phyloP scores from a whole-genome alignment of 2,113 vertebrate species.

The Microtus oregoni region DNA sequence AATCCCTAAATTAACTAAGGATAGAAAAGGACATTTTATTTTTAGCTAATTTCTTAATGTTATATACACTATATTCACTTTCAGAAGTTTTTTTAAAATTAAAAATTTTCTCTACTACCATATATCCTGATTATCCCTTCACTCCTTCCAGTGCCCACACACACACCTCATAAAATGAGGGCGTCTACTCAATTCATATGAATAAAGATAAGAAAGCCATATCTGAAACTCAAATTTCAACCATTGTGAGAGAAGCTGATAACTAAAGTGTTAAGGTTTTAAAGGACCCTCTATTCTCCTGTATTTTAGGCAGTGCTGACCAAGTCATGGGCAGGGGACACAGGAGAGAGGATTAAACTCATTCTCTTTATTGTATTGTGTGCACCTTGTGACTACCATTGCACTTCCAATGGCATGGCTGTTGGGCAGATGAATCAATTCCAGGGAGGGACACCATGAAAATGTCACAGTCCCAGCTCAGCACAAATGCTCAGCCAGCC shows the following conservation, averaged over 20 bases:
- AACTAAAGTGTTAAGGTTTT: not conserved
- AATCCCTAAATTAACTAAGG: not conserved
- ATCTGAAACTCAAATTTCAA: conserved; percentile 26
- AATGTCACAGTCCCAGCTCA: conserved; percentile 11
- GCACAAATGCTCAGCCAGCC: conserved; percentile 42
- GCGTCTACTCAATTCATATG: not conserved
- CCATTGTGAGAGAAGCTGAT: not conserved
- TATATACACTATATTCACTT: not conserved
- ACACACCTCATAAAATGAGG: not conserved
- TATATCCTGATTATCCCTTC: not conserved
- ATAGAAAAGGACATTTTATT: not conserved
- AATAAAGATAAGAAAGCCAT: not conserved
- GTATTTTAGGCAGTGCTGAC: not conserved
- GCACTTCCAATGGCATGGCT: not conserved
- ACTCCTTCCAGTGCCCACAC: not conserved
- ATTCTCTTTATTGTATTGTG: not conserved
- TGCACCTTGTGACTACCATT: not conserved
- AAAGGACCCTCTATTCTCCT: not conserved
- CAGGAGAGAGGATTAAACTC: not conserved
- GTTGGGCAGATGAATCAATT: not conserved
- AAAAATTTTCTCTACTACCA: not conserved
- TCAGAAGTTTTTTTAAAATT: not conserved
- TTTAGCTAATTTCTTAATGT: not conserved
- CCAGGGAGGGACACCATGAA: not conserved
- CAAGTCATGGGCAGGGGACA: not conserved